Conservation (phyloP, 2,113 vertebrate genomes). For the Cyanoderma ruficeps region DNA sequence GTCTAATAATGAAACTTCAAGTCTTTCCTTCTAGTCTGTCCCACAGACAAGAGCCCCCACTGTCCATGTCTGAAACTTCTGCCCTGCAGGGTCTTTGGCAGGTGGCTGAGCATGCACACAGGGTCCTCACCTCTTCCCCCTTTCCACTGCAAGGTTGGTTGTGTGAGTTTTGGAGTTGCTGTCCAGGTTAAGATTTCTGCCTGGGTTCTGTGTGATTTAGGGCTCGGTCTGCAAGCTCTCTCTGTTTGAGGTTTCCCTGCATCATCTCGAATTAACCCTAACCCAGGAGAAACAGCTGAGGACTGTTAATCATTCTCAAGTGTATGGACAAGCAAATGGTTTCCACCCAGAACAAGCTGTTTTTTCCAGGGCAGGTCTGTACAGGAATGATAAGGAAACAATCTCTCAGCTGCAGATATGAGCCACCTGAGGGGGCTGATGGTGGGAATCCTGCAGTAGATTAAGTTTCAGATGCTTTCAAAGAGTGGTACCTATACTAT, state of each 20-base stretch:
- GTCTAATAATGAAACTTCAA: not conserved
- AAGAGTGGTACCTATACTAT: not conserved
- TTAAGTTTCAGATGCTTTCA: constrained; percentile 24
- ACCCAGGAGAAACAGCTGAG: not conserved
- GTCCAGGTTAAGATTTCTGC: not conserved
- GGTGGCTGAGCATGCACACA: not conserved
- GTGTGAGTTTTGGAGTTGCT: not conserved
- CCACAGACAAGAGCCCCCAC: rapidly evolving
- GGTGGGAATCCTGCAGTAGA: not conserved
- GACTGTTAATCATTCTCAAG: not conserved
- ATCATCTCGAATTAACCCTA: not conserved
- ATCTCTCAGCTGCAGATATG: not conserved
- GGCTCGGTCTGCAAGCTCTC: not conserved
- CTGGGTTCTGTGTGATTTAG: not conserved
- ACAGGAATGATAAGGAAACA: not conserved
- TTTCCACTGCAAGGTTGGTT: not conserved
- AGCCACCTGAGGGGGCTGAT: not conserved
- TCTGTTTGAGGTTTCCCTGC: not conserved
- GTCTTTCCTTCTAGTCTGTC: not conserved
- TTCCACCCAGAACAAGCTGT: not conserved
- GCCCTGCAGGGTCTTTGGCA: not conserved
- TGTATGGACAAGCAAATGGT: constrained; percentile 1
- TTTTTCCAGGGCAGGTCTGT: constrained; percentile 24
- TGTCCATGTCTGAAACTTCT: not conserved
- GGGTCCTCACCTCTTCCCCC: not conserved